These are phyloP conservation scores for Halichoeres trimaculatus DNA, from an alignment of 2,113 vertebrate species.

Conservation along the genomic window DNA sequence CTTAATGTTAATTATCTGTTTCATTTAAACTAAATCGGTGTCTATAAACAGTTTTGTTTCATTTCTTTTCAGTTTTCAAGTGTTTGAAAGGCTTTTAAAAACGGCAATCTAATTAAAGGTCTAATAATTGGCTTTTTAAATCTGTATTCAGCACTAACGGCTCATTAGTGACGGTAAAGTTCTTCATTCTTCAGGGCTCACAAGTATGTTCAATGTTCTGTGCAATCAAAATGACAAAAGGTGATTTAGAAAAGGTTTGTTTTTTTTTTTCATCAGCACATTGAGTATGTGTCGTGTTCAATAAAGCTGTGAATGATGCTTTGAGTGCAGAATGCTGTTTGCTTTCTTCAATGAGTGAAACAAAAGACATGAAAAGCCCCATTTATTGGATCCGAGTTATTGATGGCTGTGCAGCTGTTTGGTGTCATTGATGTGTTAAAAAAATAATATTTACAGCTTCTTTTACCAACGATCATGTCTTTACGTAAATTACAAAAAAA, in stretches of 20 bases:
- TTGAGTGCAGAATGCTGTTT: constrained; percentile 22
- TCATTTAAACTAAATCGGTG: constrained; percentile 45
- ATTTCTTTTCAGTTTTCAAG: neutral
- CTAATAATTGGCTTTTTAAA: neutral
- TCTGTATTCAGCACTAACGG: constrained; percentile 8
- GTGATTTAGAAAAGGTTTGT: constrained; percentile 24
- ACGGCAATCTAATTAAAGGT: neutral
- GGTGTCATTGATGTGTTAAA: neutral
- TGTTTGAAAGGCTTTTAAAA: neutral
- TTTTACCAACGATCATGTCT: constrained; percentile 1
- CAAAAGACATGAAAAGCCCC: neutral
- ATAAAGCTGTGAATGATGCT: constrained; percentile 68
- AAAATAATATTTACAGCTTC: neutral
- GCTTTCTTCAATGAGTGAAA: neutral
- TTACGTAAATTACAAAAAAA: constrained; percentile 34
- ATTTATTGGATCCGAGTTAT: neutral
- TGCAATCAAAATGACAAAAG: constrained; percentile 13
- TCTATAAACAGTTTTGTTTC: constrained; percentile 32
- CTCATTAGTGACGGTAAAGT: constrained; percentile 10
- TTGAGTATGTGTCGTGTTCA: constrained; percentile 49
- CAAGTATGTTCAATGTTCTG: constrained; percentile 37
- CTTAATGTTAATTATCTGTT: constrained; percentile 53
- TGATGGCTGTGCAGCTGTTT: neutral
- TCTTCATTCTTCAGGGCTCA: constrained; percentile 27
- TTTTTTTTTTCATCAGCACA: constrained; percentile 51